Evolutionary conservation across 2,888 invertebrate genomes (phyloP).

Genomic region (Acronicta leporina): DNA sequence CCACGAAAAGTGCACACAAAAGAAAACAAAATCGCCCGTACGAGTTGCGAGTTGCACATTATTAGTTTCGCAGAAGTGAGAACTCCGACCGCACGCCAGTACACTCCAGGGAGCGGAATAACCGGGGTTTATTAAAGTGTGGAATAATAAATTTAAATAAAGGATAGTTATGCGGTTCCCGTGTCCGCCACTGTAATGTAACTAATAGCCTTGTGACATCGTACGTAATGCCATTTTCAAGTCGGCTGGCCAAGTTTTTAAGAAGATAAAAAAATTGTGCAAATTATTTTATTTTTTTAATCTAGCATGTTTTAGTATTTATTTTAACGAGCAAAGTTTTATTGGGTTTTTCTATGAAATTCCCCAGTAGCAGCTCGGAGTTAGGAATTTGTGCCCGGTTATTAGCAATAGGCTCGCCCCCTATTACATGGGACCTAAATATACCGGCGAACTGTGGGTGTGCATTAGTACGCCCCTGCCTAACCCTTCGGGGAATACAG

Average conservation of each 20-base stretch:
- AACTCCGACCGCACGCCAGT: constrained; percentile 60
- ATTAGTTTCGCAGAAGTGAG: constrained; percentile 70
- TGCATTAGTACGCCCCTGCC: too few relatives aligned
- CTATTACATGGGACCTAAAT: too few relatives aligned
- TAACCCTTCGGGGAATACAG: too few relatives aligned
- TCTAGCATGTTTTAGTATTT: too few relatives aligned
- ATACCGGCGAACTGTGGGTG: too few relatives aligned
- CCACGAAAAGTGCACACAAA: constrained; percentile 60
- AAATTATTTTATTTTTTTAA: constrained; percentile 2
- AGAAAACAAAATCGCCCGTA: constrained; percentile 52
- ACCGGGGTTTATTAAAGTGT: constrained; percentile 79
- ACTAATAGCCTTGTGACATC: constrained; percentile 66
- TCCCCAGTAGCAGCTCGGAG: too few relatives aligned
- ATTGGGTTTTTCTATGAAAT: too few relatives aligned
- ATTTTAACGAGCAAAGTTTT: too few relatives aligned
- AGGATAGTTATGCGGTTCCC: constrained; percentile 84
- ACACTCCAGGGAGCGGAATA: constrained; percentile 68
- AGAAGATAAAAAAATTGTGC: constrained; percentile 29
- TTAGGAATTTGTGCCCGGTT: too few relatives aligned
- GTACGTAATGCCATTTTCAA: constrained; percentile 48
- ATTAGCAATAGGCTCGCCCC: too few relatives aligned
- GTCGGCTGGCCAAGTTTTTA: constrained; percentile 37
- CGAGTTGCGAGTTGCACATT: constrained; percentile 65
- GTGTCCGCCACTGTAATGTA: constrained; percentile 77
- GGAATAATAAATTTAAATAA: constrained; percentile 86